Evolutionary conservation across 2,888 invertebrate species (phyloP), one percentile per base, ranked within the genome.

Genomic region (Melanargia galathea): DNA sequence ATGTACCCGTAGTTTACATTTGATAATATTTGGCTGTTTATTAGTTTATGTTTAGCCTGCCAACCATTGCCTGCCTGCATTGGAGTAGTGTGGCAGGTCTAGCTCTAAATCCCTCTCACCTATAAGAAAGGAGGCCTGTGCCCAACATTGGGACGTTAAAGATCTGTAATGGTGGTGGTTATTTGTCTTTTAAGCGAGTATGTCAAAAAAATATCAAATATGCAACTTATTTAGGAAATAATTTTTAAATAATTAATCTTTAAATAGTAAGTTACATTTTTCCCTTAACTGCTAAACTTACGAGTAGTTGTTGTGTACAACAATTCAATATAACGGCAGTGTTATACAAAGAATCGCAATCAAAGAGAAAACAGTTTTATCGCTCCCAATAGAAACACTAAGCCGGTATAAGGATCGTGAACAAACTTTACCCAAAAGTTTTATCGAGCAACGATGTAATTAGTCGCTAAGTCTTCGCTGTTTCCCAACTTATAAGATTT

Each of bases 361-460:
- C 61, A 63, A 63, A 64, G 56, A 60, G 59, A 68, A 70, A 65
- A 63, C 57, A 46, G 62, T 62, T 66, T 62, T 59, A 63, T 66
- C 63, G 61, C 54, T 63, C 60, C 62, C 62, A 66, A 62, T 64
- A 68, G 63, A 65, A 66, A 68, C 54, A 65, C 62, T 62, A 58
- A 65, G 62, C 60, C 49, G 58, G 54, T 56, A 56, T 65, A 63
- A 60, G 58, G 83, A 86, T 83, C 83, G 83, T 79, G 82, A 87
- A 86, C 84, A 86, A 89, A 87, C 82, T 87, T 81, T 82, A 85
- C 86, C 86, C 87, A 82, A 88, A 88, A 88, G 81, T 89, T 88
- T 87, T 83, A 84, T 85, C 85, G 84, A 85, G 86, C 86, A 83
- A 87, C 90, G 87, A 87, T 83, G 88, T 89, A 88, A 90, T 88